Evolutionary conservation across 2,797 vertebrate genomes (phyloP).

Genomic region (Galagoides demidoff): DNA sequence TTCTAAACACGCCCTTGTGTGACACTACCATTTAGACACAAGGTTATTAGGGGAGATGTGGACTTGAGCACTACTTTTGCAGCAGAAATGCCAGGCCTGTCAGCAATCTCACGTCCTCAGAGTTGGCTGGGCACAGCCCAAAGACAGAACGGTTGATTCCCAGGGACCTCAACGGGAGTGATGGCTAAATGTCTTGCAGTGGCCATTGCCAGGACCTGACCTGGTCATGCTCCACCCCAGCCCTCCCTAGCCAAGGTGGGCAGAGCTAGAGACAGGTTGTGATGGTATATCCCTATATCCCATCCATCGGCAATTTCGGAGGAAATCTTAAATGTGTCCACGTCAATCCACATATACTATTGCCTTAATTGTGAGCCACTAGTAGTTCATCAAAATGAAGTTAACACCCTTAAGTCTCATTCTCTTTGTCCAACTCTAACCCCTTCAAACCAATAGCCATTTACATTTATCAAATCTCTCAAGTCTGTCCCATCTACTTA

Average conservation of each 20-base stretch:
- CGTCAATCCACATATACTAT: rapidly evolving
- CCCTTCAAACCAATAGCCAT: background rate
- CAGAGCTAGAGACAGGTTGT: rapidly evolving
- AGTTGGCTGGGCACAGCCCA: background rate
- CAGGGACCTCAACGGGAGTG: background rate
- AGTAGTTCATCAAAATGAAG: background rate
- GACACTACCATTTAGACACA: conserved; percentile 85
- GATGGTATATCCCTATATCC: background rate
- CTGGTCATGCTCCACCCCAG: rapidly evolving
- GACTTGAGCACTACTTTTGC: conserved; percentile 40
- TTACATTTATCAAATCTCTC: background rate
- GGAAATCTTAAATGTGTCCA: too few relatives aligned
- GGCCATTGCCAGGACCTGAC: rapidly evolving
- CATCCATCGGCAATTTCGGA: background rate
- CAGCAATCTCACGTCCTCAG: conserved; percentile 17
- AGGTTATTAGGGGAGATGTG: conserved; percentile 85
- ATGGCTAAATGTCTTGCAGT: background rate
- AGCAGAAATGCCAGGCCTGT: conserved; percentile 61
- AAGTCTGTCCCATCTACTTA: background rate
- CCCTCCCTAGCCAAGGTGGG: background rate
- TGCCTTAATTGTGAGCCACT: too few relatives aligned
- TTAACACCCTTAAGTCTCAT: background rate
- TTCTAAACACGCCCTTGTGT: conserved; percentile 86
- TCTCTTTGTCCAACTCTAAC: background rate
- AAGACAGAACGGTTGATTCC: background rate